phyloP scores from a whole-genome alignment of 2,888 invertebrate genomes.

The Mycalesis mineus region DNA sequence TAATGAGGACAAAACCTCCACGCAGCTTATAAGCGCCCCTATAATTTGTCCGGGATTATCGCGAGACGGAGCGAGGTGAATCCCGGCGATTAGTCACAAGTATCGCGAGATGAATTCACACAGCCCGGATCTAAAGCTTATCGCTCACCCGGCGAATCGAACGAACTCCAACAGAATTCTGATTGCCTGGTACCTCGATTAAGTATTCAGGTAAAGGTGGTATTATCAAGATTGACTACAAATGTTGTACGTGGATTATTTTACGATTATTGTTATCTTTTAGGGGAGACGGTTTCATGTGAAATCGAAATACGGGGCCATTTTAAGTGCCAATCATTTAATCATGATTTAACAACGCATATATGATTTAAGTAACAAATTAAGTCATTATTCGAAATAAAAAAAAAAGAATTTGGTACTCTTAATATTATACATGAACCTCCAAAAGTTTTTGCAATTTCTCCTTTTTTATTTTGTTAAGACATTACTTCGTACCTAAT shows the following conservation, averaged over 20 bases:
- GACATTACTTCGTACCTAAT: too few relatives aligned
- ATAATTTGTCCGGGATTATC: constrained; percentile 75
- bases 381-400: too few relatives aligned
- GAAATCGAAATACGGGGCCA: background rate
- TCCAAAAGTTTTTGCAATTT: too few relatives aligned
- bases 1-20: constrained; percentile 60
- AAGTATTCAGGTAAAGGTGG: constrained; percentile 67
- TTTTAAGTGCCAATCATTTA: background rate
- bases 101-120: constrained; percentile 59
- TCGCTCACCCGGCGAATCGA: constrained; percentile 46
- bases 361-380: too few relatives aligned
- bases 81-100: constrained; percentile 76
- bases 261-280: constrained; percentile 15
- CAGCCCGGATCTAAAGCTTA: constrained; percentile 49
- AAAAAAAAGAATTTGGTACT: too few relatives aligned
- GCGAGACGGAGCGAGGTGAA: constrained; percentile 65
- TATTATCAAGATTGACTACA: constrained; percentile 65
- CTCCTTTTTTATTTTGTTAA: too few relatives aligned
- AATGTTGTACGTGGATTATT: constrained; percentile 39
- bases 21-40: constrained; percentile 60
- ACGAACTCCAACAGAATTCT: constrained; percentile 67
- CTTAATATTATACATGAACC: too few relatives aligned
- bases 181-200: constrained; percentile 58
- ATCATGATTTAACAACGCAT: too few relatives aligned
- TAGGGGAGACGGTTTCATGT: background rate